Base-by-base conservation (phyloP, 1,140 invertebrate species). In the Drosophila azteca region DNA sequence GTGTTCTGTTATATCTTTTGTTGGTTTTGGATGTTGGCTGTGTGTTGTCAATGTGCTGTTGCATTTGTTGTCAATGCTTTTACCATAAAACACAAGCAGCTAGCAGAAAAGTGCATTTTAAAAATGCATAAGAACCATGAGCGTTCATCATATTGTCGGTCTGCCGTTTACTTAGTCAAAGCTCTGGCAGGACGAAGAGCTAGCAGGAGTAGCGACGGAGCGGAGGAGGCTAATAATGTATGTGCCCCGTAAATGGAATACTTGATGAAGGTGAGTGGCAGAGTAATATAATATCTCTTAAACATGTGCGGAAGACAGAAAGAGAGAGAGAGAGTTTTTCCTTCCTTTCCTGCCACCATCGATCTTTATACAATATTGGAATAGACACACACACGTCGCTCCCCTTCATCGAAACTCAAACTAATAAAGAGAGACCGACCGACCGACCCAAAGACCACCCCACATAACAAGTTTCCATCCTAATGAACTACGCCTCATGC, bases 71-170 rank as follows among this genome's bases (percentile, higher is more conserved):
- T 65, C 80, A 62, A 77, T 77, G 82, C 77, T 77, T 81, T 87
- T 77, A 79, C 74, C 69, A 62, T 82, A 75, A 77, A 80, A 70
- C 69, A 75, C 64, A 75, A 75, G 77, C 43, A 68, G 77, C 64
- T 71, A 75, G 77, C 43, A 68, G 77, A 67, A 84, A 77, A 87
- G 82, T 87, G 82, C 83, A 82, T 85, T 85, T 85, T 85, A 85
- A 85, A 85, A 85, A 85, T 85, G 74, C 83, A 85, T 84, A 73
- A 65, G 73, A 68, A 49, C 66, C 80, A 85, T 85, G 80, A 85
- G 77, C 60, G 52, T 66, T 77, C 52, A 61, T 80, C 77, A 80
- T 76, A 79, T 61, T 70, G 77, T 66, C 73, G 65, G 48, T 53
- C 41, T 75, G 71, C 58, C 52, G 67, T 75, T 79, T 80, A 80